These are phyloP conservation scores for Chromis chromis DNA, from an alignment of 2,797 vertebrate genomes.

Conservation along the genomic window DNA sequence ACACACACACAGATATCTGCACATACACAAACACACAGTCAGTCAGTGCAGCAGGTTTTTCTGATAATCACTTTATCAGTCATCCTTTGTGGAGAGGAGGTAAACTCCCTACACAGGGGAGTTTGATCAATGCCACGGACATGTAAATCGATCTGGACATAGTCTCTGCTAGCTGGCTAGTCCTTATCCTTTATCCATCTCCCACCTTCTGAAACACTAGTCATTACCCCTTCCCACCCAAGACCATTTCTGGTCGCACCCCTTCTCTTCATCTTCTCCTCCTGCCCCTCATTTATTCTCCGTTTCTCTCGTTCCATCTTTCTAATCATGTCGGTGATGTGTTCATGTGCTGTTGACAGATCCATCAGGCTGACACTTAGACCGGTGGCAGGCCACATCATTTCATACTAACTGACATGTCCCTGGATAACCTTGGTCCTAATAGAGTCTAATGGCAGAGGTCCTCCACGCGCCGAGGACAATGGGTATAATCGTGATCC, in stretches of 20 bases:
- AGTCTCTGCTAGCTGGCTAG: constrained; percentile 65
- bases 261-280: constrained; percentile 35
- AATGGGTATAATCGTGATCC: constrained; percentile 59
- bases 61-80: constrained; percentile 80
- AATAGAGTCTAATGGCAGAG: constrained; percentile 70
- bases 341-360: constrained; percentile 63
- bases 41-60: constrained; percentile 55
- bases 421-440: constrained; percentile 79
- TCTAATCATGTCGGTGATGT: constrained; percentile 62
- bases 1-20: constrained; percentile 35
- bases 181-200: constrained; percentile 67
- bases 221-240: constrained; percentile 56
- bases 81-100: constrained; percentile 72
- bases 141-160: constrained; percentile 80
- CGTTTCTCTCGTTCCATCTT: constrained; percentile 54
- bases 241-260: constrained; percentile 50
- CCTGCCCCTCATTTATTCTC: constrained; percentile 47
- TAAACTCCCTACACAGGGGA: constrained; percentile 70
- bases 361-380: constrained; percentile 76
- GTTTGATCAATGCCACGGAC: constrained; percentile 81
- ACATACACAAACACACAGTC: constrained; percentile 32
- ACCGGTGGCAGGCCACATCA: constrained; percentile 63
- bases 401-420: constrained; percentile 68
- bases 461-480: constrained; percentile 51
- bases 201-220: constrained; percentile 48